Evolutionary conservation across 2,888 invertebrate genomes (phyloP), one percentile per base, ranked within the genome.

Genomic region (Phyllotreta striolata): DNA sequence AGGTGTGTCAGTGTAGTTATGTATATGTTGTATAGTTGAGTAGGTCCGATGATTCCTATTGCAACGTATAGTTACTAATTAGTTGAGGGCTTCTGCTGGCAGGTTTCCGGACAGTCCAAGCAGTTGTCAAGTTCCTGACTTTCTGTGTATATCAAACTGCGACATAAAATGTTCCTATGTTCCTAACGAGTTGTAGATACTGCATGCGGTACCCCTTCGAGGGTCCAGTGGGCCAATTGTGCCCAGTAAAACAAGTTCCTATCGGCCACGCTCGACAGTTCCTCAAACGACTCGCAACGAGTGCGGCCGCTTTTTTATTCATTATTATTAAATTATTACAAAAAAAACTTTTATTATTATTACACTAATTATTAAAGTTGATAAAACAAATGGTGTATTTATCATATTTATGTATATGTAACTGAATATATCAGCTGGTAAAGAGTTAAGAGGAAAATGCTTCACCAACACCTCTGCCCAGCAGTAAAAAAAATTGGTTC

Each of bases 171-270:
- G 82, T 82, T 82, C 82, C 82, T 82, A 81, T 82, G 82, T 82
- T 82, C 82, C 82, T 82, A 82, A 78, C 78, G 78, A 79, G 77
- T 80, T 81, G 80, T 80, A 81, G 80, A 80, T 80, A 80, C 80
- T 80, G 80, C 81, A 80, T 81, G 81, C 78, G 81, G 79, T 76
- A 74, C 77, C 76, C 75, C 73, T 70, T 60, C 38, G 76, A 75
- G 78, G 78, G 78, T 77, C 78, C 76, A 73, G 70, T 64, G 74
- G 74, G 72, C 73, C 64, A 24, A 24, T 70, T 80, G 72, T 80
- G 78, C 79, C 82, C 82, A 82, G 81, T 82, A 81, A 82, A 82
- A 81, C 82, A 82, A 82, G 82, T 82, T 82, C 82, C 82, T 82
- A 82, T 79, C 73, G 80, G 78, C 76, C 79, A 77, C 78, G 77